Conservation (phyloP, 1,140 invertebrate genomes). For the Grapholita molesta region DNA sequence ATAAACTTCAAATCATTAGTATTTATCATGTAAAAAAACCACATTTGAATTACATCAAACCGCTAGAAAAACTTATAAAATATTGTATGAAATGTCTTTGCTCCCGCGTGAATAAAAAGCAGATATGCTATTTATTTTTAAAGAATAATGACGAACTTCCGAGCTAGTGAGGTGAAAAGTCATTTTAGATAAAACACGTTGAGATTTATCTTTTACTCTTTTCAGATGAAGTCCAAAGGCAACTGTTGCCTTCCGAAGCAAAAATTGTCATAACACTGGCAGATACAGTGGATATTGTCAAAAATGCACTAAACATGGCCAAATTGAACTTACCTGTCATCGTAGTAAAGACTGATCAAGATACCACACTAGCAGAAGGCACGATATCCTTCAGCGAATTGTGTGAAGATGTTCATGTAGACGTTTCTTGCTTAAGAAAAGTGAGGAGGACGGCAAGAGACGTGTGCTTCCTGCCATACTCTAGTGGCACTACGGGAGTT, state of each 20-base stretch:
- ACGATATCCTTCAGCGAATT: constrained; percentile 80
- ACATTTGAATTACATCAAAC: too few species aligned
- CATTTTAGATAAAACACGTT: too few species aligned
- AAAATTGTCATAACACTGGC: constrained; percentile 84
- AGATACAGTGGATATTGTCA: constrained; percentile 64
- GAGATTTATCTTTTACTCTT: constrained; percentile 14
- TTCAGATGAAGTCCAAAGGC: constrained; percentile 88
- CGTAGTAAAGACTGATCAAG: constrained; percentile 70
- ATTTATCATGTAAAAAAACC: too few species aligned
- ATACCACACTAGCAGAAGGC: constrained; percentile 70
- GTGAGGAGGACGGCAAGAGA: constrained; percentile 71
- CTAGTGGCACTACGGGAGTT: constrained; percentile 93
- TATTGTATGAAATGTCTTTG: too few species aligned
- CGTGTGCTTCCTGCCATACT: constrained; percentile 81
- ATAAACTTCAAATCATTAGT: too few species aligned
- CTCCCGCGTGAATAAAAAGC: too few species aligned
- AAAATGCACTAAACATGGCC: constrained; percentile 68
- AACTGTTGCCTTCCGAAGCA: constrained; percentile 82
- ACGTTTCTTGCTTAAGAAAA: constrained; percentile 73
- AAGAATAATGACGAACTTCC: too few species aligned
- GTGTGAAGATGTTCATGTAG: constrained; percentile 70
- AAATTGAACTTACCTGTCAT: constrained; percentile 79
- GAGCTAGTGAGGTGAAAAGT: too few species aligned
- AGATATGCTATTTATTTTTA: too few species aligned
- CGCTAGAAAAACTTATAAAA: too few species aligned